Evolutionary conservation across 2,888 invertebrate species (phyloP), one percentile per base, ranked within the genome.

Genomic region (Troides aeacus): DNA sequence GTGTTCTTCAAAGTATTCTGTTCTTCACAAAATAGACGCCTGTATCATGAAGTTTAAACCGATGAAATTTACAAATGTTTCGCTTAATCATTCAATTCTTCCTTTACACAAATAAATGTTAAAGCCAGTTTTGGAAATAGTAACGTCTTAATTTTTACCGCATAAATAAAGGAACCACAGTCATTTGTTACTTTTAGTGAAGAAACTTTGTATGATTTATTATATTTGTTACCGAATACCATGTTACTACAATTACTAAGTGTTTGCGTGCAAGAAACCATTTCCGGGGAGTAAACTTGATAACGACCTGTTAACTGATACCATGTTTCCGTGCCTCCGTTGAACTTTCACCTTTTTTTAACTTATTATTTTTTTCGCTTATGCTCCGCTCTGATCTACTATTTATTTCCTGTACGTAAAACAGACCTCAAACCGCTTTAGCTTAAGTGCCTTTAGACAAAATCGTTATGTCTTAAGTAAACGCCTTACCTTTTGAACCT

Each of bases 261-360:
- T n/a, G 42, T 60, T 67, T 30, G 70, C 70, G 70, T 70, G 70
- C 70, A 57, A 60, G 63, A 70, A 70, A 70, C 53, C 50, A 63
- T 64, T 70, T 70, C 70, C 70, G 66, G 66, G 66, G 63, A 61
- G 66, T 65, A 67, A 61, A 64, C 57, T 56, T 15, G 24, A 24
- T 67, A 63, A 68, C 67, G 71, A 65, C 36, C 64, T n/a, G 61
- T 64, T 62, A 68, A 68, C 57, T 56, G 57, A 30, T 62, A 64
- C 61, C 57, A 67, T 69, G 58, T 60, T 64, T 68, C 62, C n/a
- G n/a, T 62, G 50, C 60, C 42, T 66, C 24, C 12, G 18, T 64
- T 67, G 66, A 70, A 70, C 70, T 70, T 70, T 70, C 70, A 70
- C 69, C 69, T 66, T 62, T 30, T 60, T n/a, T 56, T 42, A 60